phyloP scores from a whole-genome alignment of 2,113 vertebrate genomes.

The Bungarus multicinctus region DNA sequence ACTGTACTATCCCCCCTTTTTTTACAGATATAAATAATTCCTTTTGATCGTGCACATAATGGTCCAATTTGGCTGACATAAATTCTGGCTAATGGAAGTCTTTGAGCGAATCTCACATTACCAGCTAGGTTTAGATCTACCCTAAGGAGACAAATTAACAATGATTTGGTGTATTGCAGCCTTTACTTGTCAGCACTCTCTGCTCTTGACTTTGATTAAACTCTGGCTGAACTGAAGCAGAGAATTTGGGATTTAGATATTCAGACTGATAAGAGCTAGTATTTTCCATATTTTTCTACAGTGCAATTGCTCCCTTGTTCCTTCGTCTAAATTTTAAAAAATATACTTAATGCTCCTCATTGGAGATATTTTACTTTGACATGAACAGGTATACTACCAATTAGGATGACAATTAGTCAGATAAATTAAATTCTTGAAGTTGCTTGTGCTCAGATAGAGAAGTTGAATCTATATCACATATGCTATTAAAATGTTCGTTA shows the following conservation, averaged over 20 bases:
- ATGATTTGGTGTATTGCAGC: neutral
- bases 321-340: neutral
- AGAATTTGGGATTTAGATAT: neutral
- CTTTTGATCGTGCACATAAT: neutral
- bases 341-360: neutral
- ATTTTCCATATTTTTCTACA: neutral
- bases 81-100: neutral
- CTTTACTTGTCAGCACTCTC: neutral
- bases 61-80: neutral
- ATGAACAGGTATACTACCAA: neutral
- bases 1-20: neutral
- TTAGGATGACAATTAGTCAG: neutral
- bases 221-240: neutral
- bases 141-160: neutral
- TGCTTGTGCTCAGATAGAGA: neutral
- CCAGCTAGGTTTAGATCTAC: neutral
- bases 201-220: neutral
- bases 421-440: neutral
- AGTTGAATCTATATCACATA: neutral
- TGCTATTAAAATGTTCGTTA: neutral
- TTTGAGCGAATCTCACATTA: neutral
- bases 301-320: neutral
- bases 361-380: neutral
- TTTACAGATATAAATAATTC: neutral
- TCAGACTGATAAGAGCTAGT: neutral